A percentile compares a stretch with the other conserved stretches of the same genome.
Conservation (phyloP, 2,888 invertebrate genomes). For the Drosophila paracracens region DNA sequence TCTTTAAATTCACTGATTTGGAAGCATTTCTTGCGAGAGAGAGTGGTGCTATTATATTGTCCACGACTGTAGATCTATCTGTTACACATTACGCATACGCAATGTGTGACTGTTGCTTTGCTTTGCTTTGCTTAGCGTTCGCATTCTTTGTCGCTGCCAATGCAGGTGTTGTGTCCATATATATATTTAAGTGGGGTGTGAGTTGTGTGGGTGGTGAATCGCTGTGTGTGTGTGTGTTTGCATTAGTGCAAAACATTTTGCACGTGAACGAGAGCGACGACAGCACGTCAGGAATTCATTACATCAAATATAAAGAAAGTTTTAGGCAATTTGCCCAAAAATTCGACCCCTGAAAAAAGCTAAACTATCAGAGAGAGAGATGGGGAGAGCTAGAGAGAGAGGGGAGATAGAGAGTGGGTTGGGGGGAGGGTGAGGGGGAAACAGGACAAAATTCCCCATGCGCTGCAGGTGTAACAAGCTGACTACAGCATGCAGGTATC, state of each 20-base stretch:
- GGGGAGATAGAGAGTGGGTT: background rate
- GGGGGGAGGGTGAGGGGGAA: background rate
- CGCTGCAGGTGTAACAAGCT: constrained; percentile 70
- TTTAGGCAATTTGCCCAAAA: constrained; percentile 79
- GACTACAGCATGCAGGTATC: constrained; percentile 67
- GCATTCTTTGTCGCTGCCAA: constrained; percentile 29
- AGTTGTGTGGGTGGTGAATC: background rate
- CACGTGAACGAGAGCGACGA: constrained; percentile 40
- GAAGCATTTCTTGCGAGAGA: background rate
- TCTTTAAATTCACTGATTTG: background rate
- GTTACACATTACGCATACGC: constrained; percentile 76
- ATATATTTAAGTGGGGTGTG: background rate
- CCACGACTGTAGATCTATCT: constrained; percentile 48
- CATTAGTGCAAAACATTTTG: constrained; percentile 57
- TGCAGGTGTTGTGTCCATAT: constrained; percentile 54
- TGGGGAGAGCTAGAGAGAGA: background rate
- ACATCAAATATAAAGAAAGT: constrained; percentile 81
- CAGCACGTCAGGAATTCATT: constrained; percentile 75
- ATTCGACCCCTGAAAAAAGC: constrained; percentile 28
- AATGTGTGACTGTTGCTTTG: constrained; percentile 51
- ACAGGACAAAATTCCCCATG: constrained; percentile 43
- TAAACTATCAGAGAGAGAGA: constrained; percentile 11
- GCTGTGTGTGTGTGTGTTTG: constrained; percentile 11
- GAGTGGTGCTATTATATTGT: background rate
- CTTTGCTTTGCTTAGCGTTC: constrained; percentile 22